Evolutionary conservation across 2,113 vertebrate genomes (phyloP).

Genomic region (Deroptyus accipitrinus): DNA sequence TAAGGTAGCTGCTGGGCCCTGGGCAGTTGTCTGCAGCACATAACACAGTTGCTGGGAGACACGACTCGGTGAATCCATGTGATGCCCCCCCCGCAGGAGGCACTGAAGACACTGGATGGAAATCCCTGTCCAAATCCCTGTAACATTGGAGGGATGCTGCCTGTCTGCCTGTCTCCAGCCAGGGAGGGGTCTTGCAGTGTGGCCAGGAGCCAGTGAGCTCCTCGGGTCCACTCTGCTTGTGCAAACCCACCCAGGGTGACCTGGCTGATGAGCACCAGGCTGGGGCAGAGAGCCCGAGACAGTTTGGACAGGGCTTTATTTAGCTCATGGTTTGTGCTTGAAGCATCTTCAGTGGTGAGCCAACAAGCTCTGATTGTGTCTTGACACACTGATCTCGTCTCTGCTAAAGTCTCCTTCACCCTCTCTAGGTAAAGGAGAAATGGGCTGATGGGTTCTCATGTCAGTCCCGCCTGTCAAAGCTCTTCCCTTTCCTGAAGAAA

Average conservation of each 20-base stretch:
- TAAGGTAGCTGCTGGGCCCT: neutral
- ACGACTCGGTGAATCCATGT: neutral
- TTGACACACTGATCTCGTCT: neutral
- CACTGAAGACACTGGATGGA: neutral
- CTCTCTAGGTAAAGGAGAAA: neutral
- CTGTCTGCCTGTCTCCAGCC: fast-evolving
- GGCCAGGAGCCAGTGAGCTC: neutral
- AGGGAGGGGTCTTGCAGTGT: neutral
- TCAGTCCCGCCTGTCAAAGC: neutral
- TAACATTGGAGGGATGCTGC: fast-evolving
- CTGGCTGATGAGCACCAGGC: neutral
- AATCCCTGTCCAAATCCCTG: neutral
- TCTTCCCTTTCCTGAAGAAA: neutral
- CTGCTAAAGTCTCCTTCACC: neutral
- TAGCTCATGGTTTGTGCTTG: neutral
- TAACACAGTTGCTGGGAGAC: constrained; percentile 19
- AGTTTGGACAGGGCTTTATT: neutral
- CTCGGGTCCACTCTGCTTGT: neutral
- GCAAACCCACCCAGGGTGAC: neutral
- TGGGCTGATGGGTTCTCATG: neutral
- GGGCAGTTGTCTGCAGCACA: neutral
- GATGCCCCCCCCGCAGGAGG: neutral
- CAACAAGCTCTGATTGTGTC: neutral
- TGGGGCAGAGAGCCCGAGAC: neutral
- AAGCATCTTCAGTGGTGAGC: neutral